Evolutionary conservation across 1,140 invertebrate species (phyloP).

Genomic region (Pantala flavescens): DNA sequence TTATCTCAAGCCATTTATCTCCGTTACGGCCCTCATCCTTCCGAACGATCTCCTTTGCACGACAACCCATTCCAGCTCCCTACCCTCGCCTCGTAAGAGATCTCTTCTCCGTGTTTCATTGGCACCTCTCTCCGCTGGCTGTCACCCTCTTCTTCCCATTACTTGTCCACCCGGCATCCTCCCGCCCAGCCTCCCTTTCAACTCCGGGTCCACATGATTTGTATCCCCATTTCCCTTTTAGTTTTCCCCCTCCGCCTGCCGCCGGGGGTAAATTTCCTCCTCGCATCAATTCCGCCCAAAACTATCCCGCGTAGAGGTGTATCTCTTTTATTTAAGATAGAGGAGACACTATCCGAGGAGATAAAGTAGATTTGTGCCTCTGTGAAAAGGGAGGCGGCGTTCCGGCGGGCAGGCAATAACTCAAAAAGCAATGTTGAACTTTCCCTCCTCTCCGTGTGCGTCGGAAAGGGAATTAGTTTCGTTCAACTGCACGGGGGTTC

Average conservation of each 20-base stretch:
- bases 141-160: conserved; percentile 13
- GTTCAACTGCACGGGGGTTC: no score
- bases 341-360: no score
- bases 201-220: neutral
- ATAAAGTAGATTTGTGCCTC: no score
- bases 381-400: no score
- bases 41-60: conserved; percentile 13
- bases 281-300: no score
- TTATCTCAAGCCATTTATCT: neutral
- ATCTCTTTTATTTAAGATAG: no score
- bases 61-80: neutral
- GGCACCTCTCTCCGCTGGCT: conserved; percentile 14
- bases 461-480: no score
- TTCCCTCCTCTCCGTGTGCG: no score
- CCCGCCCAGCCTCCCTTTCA: neutral
- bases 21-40: neutral
- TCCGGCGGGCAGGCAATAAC: no score
- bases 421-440: no score
- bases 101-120: conserved; percentile 34
- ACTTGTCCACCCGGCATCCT: conserved; percentile 11
- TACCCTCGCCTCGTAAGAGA: conserved; percentile 20
- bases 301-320: no score
- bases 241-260: neutral
- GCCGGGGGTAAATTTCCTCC: no score
- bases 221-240: neutral